phyloP scores from a whole-genome alignment of 1,140 invertebrate genomes.

The Apis mellifera region DNA sequence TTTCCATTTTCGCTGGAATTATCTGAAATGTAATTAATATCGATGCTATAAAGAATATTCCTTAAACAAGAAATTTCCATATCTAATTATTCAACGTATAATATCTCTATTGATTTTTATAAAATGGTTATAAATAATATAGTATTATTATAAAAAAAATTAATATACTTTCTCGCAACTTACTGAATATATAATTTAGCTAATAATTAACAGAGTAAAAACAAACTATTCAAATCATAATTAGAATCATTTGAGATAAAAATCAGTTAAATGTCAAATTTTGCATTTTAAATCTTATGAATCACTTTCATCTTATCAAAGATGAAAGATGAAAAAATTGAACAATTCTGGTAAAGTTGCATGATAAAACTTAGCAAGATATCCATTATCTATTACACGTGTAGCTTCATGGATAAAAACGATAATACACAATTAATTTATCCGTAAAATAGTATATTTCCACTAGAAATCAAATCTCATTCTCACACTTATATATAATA shows the following conservation, averaged over 20 bases:
- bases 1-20: neutral
- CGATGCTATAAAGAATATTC: neutral
- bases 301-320: neutral
- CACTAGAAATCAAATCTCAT: neutral
- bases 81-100: neutral
- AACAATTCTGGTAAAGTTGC: neutral
- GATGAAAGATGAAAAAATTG: neutral
- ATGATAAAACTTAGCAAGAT: neutral
- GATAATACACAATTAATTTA: slow-evolving; percentile 5
- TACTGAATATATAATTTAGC: too few species aligned
- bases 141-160: neutral
- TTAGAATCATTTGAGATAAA: too few species aligned
- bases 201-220: too few species aligned
- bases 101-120: neutral
- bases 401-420: neutral
- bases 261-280: too few species aligned
- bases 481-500: too few species aligned
- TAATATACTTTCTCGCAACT: neutral
- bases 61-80: neutral
- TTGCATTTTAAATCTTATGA: too few species aligned
- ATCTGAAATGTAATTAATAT: neutral
- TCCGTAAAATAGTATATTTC: neutral
- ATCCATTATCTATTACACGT: neutral
- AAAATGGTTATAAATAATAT: neutral
- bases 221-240: too few species aligned